Evolutionary conservation across 2,888 invertebrate species (phyloP), one percentile per base, ranked within the genome.

Genomic region (Plutella xylostella): DNA sequence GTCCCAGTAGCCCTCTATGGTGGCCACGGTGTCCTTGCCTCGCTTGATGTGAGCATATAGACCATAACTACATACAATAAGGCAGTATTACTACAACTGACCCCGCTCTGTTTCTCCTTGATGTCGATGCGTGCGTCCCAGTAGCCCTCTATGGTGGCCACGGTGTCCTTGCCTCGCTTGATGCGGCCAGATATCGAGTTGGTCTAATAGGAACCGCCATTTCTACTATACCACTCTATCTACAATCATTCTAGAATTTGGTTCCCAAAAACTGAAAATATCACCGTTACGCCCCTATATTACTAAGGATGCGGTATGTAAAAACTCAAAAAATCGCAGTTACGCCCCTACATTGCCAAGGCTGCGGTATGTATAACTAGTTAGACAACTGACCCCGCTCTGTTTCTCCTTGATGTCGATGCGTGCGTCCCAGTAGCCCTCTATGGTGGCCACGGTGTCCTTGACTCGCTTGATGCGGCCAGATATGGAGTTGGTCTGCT

Each of bases 1-100:
- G 68, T 97, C 97, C 97, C 97, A 97, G 63, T 95, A 93, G 0
- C 97, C 97, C 3, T 92, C 92, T 3, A 97, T 75, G 0, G 89
- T 89, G 1, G 95, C 94, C 34, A 97, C 65, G 0, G 94, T 94
- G 54, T 97, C 96, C 57, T 93, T 92, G 1, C 96, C 96, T 41
- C 94, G 85, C 61, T 92, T 93, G 44, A 97, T n/a, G n/a, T n/a
- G n/a, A n/a, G n/a, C n/a, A n/a, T n/a, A n/a, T n/a, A n/a, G n/a
- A n/a, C n/a, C n/a, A n/a, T n/a, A n/a, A n/a, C n/a, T n/a, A n/a
- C n/a, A n/a, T n/a, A n/a, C n/a, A n/a, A n/a, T n/a, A n/a, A n/a
- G n/a, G n/a, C n/a, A n/a, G n/a, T n/a, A n/a, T n/a, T n/a, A n/a
- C n/a, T n/a, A n/a, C n/a, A n/a, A 66, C 86, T 83, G 67, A 92